Conservation (phyloP, 2,797 vertebrate species). For the Sciaenops ocellatus region DNA sequence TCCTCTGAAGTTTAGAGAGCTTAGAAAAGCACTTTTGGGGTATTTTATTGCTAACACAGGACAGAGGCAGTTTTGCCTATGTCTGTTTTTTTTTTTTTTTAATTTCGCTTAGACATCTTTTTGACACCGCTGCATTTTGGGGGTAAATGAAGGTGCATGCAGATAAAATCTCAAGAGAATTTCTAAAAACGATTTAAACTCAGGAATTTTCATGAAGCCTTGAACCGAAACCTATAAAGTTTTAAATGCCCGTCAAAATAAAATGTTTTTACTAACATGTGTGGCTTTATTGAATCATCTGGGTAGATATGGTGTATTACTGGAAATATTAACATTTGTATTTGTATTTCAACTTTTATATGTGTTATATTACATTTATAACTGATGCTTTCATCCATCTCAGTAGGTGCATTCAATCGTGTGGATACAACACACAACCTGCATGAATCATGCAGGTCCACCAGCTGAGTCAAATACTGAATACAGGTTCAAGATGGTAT, state of each 20-base stretch:
- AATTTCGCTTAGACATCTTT: constrained; percentile 1
- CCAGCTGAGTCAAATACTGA: too few species aligned
- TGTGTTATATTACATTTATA: too few species aligned
- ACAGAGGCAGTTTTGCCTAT: not conserved
- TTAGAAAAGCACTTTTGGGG: not conserved
- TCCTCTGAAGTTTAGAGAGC: not conserved
- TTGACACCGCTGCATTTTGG: not conserved
- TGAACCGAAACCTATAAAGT: not conserved
- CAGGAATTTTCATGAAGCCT: not conserved
- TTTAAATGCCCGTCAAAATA: constrained; percentile 9
- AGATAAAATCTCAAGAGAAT: not conserved
- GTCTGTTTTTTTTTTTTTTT: not conserved
- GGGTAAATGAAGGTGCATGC: not conserved
- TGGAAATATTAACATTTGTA: not conserved
- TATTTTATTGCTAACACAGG: not conserved
- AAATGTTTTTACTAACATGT: constrained; percentile 6
- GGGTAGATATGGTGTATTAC: not conserved
- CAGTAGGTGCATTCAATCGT: too few species aligned
- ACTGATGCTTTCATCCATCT: too few species aligned
- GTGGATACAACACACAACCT: too few species aligned
- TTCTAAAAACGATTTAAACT: not conserved
- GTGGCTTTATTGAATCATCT: not conserved
- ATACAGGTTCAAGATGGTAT: too few species aligned
- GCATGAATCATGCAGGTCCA: too few species aligned
- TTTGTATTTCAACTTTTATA: too few species aligned